Conservation (phyloP, 2,888 invertebrate species). For the Taenaris catops region DNA sequence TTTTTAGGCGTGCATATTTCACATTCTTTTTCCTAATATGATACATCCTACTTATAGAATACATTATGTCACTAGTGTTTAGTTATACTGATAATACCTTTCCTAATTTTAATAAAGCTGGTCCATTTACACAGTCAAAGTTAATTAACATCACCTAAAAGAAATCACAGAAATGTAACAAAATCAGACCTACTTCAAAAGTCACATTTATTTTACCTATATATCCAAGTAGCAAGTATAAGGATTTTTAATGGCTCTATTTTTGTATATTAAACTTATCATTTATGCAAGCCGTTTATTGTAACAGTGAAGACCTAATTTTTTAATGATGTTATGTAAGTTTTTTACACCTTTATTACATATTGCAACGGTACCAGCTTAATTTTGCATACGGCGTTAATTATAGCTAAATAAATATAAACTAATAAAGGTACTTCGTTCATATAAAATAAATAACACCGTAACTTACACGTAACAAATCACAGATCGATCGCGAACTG, state of each 20-base stretch:
- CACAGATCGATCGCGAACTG: constrained; percentile 69
- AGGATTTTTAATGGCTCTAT: too few relatives aligned
- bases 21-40: constrained; percentile 25
- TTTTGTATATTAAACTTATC: too few relatives aligned
- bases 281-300: too few relatives aligned
- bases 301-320: too few relatives aligned
- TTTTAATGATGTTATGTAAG: too few relatives aligned
- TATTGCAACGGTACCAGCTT: too few relatives aligned
- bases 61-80: constrained; percentile 39
- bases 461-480: constrained; percentile 64
- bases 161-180: constrained; percentile 55
- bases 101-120: constrained; percentile 52
- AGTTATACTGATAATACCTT: constrained; percentile 52
- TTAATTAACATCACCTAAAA: constrained; percentile 59
- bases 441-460: constrained; percentile 51
- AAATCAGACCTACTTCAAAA: constrained; percentile 23
- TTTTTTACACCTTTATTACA: too few relatives aligned
- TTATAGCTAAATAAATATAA: constrained; percentile 2
- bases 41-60: constrained; percentile 42
- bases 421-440: constrained; percentile 29
- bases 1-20: constrained; percentile 2
- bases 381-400: too few relatives aligned
- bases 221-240: too few relatives aligned
- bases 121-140: constrained; percentile 56
- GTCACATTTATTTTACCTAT: too few relatives aligned